These are phyloP conservation scores for Pitta sordida DNA, from an alignment of 2,113 vertebrate genomes.

Conservation along the genomic window DNA sequence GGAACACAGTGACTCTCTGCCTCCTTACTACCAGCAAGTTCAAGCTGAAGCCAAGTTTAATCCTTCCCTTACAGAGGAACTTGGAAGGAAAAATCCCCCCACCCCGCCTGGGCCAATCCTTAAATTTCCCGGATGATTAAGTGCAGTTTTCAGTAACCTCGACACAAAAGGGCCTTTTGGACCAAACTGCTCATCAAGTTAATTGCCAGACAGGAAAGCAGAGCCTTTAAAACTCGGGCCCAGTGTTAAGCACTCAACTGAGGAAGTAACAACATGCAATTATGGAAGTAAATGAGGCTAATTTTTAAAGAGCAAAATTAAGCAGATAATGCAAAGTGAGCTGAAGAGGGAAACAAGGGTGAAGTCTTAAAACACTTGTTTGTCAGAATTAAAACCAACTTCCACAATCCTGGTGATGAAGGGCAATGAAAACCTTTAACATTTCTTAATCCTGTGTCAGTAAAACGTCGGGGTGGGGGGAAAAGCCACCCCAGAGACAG, in stretches of 20 bases:
- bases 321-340: neutral
- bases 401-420: neutral
- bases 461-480: fast-evolving
- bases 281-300: neutral
- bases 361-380: neutral
- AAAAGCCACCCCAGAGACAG: neutral
- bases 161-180: neutral
- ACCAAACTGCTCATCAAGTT: neutral
- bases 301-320: neutral
- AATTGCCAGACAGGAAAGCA: neutral
- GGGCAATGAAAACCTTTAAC: neutral
- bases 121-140: neutral
- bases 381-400: neutral
- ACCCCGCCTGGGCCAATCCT: too few relatives aligned
- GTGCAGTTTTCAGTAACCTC: neutral
- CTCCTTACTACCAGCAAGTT: neutral
- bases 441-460: neutral
- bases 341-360: neutral
- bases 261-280: neutral
- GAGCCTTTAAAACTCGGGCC: neutral
- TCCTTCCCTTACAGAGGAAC: neutral
- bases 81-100: neutral
- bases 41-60: neutral
- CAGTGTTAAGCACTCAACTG: neutral
- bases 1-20: neutral